phyloP scores from a whole-genome alignment of 2,797 vertebrate genomes.

The Chrosomus eos region DNA sequence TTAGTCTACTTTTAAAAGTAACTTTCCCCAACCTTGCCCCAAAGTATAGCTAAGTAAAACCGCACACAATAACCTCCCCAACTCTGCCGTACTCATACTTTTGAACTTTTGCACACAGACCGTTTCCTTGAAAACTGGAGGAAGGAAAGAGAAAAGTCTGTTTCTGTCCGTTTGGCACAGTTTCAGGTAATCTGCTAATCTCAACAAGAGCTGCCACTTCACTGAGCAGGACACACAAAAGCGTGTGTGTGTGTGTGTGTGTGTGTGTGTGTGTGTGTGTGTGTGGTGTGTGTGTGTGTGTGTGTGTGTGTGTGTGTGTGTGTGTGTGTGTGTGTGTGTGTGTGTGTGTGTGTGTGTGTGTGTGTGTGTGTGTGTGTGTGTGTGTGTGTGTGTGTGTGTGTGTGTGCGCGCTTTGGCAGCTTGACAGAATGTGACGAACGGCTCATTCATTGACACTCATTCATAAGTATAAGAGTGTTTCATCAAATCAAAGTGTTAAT shows the following conservation, averaged over 20 bases:
- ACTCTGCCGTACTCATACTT: not conserved
- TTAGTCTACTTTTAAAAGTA: not conserved
- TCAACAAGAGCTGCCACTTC: slow-evolving; percentile 72
- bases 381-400: not conserved
- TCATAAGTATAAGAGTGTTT: slow-evolving; percentile 2
- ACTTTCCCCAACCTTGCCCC: not conserved
- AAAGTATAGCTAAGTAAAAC: not conserved
- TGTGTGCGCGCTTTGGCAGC: slow-evolving; percentile 2
- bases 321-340: not conserved
- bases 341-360: not conserved
- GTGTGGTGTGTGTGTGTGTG: too few species aligned
- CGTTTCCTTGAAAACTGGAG: slow-evolving; percentile 1
- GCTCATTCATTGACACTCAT: slow-evolving; percentile 30
- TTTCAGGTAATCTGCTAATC: slow-evolving; percentile 75
- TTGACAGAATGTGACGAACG: slow-evolving; percentile 14
- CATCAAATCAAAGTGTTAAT: slow-evolving; percentile 22
- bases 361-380: slow-evolving; percentile 10
- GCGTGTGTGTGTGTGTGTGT: not conserved
- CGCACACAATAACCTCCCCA: not conserved
- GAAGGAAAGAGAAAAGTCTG: not conserved
- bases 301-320: too few species aligned
- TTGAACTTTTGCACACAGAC: slow-evolving; percentile 13
- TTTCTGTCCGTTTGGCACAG: slow-evolving; percentile 67
- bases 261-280: not conserved
- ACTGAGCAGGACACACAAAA: slow-evolving; percentile 64